These are phyloP conservation scores for Cynaeus angustus DNA, from an alignment of 2,888 invertebrate species.

Conservation along the genomic window DNA sequence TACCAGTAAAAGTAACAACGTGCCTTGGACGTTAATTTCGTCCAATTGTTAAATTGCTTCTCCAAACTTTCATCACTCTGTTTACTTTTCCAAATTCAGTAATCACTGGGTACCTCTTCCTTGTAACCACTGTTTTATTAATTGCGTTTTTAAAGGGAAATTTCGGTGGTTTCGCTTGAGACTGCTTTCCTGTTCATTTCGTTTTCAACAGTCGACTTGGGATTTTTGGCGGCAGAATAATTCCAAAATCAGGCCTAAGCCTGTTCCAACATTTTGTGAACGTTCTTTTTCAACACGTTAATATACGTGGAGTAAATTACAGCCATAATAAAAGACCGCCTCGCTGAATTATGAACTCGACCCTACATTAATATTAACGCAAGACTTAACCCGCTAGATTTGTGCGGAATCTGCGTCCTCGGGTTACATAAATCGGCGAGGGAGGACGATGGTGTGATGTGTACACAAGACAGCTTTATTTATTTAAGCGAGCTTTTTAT, in stretches of 20 bases:
- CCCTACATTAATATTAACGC: slow-evolving; percentile 54
- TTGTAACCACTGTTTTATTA: not conserved
- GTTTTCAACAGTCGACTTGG: slow-evolving; percentile 39
- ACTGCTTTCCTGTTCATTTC: slow-evolving; percentile 17
- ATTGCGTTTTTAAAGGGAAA: slow-evolving; percentile 10
- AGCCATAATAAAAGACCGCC: slow-evolving; percentile 45
- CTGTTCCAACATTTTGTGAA: slow-evolving; percentile 40
- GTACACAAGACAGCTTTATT: slow-evolving; percentile 20
- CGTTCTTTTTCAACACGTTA: slow-evolving; percentile 39
- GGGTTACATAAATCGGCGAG: slow-evolving; percentile 27
- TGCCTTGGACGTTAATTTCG: not conserved
- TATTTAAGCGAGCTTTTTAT: slow-evolving; percentile 16
- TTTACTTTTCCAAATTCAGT: not conserved
- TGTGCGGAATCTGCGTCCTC: slow-evolving; percentile 40
- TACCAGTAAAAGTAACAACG: not conserved
- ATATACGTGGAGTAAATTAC: slow-evolving; percentile 42
- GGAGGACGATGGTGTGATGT: slow-evolving; percentile 26
- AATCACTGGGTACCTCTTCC: not conserved
- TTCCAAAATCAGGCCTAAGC: slow-evolving; percentile 26
- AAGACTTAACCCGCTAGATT: slow-evolving; percentile 49
- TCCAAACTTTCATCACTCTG: not conserved
- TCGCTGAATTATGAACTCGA: slow-evolving; percentile 50
- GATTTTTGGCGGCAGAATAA: slow-evolving; percentile 34
- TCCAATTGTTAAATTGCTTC: not conserved
- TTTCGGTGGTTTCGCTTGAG: slow-evolving; percentile 9